Base-by-base conservation (phyloP, 2,888 invertebrate genomes). In the Yponomeuta cagnagella region DNA sequence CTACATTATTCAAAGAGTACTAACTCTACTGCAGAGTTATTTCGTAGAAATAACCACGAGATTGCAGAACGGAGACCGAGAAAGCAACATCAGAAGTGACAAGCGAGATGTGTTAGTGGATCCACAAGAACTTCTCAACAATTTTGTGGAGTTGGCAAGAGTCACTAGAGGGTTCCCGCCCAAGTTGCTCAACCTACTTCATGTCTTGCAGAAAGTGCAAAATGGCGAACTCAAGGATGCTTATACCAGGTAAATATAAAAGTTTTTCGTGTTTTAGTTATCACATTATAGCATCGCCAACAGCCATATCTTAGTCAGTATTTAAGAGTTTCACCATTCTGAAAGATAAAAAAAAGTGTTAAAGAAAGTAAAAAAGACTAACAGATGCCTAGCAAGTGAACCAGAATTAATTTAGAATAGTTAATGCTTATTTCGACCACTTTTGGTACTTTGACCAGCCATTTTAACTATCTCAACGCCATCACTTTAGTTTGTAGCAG, bases 1-100 rank as follows among this genome's bases (percentile, higher is more conserved):
- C 15, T 93, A 93, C 72, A 79, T 93, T 9, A 81, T 93, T 65
- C 83, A 89, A 72, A 83, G 90, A 75, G 78, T 93, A 33, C 75
- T 90, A 9, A 78, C 77, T 71, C 72, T 88, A 37, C 70, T 89
- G 48, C 82, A 85, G 73, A 77, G 73, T 10, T 74, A 79, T 67
- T 77, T 89, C 10, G 72, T 80, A 10, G 75, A 78, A 58, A 74
- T 88, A 3, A 65, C 79, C 12, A 74, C 73, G 30, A 73, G 76
- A 69, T 65, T 79, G n/a, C 33, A 63, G 37, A 43, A 10, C 37
- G 5, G 15, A 37, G 63, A 68, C 12, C 9, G 5, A 48, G 52
- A 58, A 15, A 58, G 52, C 52, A 58, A 15, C 52, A 58, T 58
- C 52, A 15, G 52, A 58, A 58, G 5, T 9, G 52, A 58, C 52